Evolutionary conservation across 2,888 invertebrate species (phyloP), one percentile per base, ranked within the genome.

Genomic region (Mesorhabditis spiculigera): DNA sequence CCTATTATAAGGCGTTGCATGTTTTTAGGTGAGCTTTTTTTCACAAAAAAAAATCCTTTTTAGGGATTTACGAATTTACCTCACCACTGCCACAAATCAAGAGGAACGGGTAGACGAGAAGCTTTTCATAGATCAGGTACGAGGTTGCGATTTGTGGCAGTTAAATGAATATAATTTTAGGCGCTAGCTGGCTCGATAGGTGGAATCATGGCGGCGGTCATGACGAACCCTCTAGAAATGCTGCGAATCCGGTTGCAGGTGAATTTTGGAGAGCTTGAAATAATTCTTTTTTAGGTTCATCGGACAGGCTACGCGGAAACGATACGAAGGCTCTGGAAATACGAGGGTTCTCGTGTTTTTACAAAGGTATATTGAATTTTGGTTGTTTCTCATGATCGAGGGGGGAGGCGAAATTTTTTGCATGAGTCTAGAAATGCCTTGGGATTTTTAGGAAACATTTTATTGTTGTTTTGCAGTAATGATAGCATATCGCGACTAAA

Each of bases 201-300:
- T 16, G 83, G 83, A 10, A 73, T 81, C 2, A 74, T 79, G 4
- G 77, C 82, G n/a, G 82, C 83, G n/a, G 75, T 80, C 62, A 75
- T 75, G 5, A 83, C 83, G 42, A 83, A 83, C 73, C 81, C 83
- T 8, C 65, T 82, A 58, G 83, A 82, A 71, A 81, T 83, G 75
- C 71, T 81, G 6, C 66, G 82, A 65, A 82, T 83, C 43, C 72
- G 83, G 65, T 69, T 82, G 45, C 83, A 83, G 71, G 80, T 80
- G 28, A 4, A 5, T 28, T 10, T n/a, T 16, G 10, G n/a, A 10
- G n/a, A 63, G 41, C 4, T 63, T 43, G 28, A 28, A 10, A 50
- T 63, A 45, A 13, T 28, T 65, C 42, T 16, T 44, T 71, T 78
- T 69, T 61, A 82, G 81, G 81, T 83, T 6, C 83, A 83, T 67